Evolutionary conservation across 2,797 vertebrate genomes (phyloP).

Genomic region (Galago senegalensis): DNA sequence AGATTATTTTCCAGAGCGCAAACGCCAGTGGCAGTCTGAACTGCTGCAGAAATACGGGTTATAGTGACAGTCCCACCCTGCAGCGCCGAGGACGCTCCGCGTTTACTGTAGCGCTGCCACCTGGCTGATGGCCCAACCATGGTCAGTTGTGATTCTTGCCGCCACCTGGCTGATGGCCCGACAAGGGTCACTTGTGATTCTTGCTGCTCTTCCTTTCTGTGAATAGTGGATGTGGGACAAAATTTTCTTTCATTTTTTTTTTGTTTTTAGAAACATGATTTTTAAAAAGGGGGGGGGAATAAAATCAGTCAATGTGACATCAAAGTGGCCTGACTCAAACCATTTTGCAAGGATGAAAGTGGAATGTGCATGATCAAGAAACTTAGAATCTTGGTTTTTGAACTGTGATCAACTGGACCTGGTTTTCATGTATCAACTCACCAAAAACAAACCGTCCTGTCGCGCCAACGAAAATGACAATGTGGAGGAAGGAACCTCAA

Average conservation of each 20-base stretch:
- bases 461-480: slow-evolving; percentile 80
- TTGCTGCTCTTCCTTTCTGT: slow-evolving; percentile 89
- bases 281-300: slow-evolving; percentile 50
- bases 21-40: slow-evolving; percentile 95
- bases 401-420: slow-evolving; percentile 82
- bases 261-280: slow-evolving; percentile 80
- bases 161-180: slow-evolving; percentile 82
- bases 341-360: slow-evolving; percentile 84
- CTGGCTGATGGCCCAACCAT: slow-evolving; percentile 79
- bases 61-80: slow-evolving; percentile 85
- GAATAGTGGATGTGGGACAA: slow-evolving; percentile 88
- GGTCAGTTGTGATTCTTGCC: slow-evolving; percentile 85
- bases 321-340: slow-evolving; percentile 80
- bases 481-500: slow-evolving; percentile 84
- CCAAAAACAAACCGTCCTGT: slow-evolving; percentile 79
- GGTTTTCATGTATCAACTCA: slow-evolving; percentile 82
- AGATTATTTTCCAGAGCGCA: slow-evolving; percentile 94
- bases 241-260: slow-evolving; percentile 80
- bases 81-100: slow-evolving; percentile 72
- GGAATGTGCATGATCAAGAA: slow-evolving; percentile 89
- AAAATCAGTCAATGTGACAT: slow-evolving; percentile 5
- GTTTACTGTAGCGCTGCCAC: slow-evolving; percentile 85
- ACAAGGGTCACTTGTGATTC: slow-evolving; percentile 84
- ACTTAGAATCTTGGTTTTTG: slow-evolving; percentile 84
- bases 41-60: slow-evolving; percentile 94